Conservation (phyloP, 2,113 vertebrate species). For the Potamarius usumacintae region DNA sequence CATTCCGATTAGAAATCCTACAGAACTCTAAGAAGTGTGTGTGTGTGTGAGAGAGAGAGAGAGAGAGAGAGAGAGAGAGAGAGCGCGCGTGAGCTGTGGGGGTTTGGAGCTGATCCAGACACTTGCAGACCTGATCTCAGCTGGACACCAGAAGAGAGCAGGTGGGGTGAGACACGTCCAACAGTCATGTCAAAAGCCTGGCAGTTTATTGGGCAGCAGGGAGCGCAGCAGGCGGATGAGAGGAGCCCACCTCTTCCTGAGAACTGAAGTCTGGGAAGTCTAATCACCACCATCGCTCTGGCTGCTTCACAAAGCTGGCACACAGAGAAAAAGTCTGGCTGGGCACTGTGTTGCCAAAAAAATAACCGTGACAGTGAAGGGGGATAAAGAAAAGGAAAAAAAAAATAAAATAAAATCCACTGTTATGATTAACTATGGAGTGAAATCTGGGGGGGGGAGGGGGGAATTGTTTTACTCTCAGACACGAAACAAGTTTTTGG, state of each 20-base stretch:
- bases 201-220: conserved; percentile 61
- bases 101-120: conserved; percentile 42
- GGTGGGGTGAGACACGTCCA: conserved; percentile 52
- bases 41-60: not conserved
- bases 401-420: conserved; percentile 41
- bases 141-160: conserved; percentile 41
- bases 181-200: conserved; percentile 54
- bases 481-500: not conserved
- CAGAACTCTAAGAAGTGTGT: not conserved
- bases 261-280: conserved; percentile 55
- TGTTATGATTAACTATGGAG: conserved; percentile 37
- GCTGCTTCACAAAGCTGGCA: conserved; percentile 53
- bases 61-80: not conserved
- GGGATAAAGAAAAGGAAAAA: not conserved
- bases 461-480: conserved; percentile 48
- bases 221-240: conserved; percentile 58
- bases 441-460: conserved; percentile 24
- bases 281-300: conserved; percentile 47
- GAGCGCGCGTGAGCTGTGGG: no score
- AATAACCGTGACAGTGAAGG: not conserved
- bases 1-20: not conserved
- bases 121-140: conserved; percentile 52
- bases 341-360: conserved; percentile 44
- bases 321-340: conserved; percentile 42
- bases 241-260: conserved; percentile 48